phyloP scores from a whole-genome alignment of 2,113 vertebrate genomes.

The Rhabdomys dilectus region DNA sequence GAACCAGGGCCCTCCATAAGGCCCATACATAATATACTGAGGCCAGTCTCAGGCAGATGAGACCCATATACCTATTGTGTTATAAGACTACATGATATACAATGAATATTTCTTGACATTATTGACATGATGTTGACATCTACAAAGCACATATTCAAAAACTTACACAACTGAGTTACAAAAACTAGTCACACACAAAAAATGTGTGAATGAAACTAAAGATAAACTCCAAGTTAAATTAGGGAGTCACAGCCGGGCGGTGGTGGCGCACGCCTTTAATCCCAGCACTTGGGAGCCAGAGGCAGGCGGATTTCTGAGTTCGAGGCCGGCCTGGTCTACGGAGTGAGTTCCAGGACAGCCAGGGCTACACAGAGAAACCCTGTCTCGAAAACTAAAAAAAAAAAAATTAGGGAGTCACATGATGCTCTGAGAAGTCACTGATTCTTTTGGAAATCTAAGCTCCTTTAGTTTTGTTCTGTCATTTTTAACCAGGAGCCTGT shows the following conservation, averaged over 20 bases:
- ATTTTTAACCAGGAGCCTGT: constrained; percentile 41
- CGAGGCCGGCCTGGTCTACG: too few species aligned
- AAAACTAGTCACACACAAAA: background rate
- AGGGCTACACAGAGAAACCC: too few species aligned
- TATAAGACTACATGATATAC: background rate
- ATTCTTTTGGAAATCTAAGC: background rate
- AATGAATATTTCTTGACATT: too few species aligned
- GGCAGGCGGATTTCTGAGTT: too few species aligned
- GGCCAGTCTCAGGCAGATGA: constrained; percentile 14
- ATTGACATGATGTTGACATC: background rate
- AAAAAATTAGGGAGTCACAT: too few species aligned
- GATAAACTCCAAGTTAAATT: background rate
- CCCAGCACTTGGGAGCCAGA: too few species aligned
- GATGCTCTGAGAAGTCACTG: background rate
- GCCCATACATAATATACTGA: constrained; percentile 3
- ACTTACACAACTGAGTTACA: background rate
- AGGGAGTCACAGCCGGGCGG: too few species aligned
- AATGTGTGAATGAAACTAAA: background rate
- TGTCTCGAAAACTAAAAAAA: too few species aligned
- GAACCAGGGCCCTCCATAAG: constrained; percentile 17
- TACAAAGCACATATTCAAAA: background rate
- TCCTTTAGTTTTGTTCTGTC: constrained; percentile 18
- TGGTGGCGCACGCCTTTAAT: too few species aligned
- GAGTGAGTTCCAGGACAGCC: too few species aligned
- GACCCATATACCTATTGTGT: background rate